Evolutionary conservation across 2,888 invertebrate species (phyloP).

Genomic region (Tetranychus truncatus): DNA sequence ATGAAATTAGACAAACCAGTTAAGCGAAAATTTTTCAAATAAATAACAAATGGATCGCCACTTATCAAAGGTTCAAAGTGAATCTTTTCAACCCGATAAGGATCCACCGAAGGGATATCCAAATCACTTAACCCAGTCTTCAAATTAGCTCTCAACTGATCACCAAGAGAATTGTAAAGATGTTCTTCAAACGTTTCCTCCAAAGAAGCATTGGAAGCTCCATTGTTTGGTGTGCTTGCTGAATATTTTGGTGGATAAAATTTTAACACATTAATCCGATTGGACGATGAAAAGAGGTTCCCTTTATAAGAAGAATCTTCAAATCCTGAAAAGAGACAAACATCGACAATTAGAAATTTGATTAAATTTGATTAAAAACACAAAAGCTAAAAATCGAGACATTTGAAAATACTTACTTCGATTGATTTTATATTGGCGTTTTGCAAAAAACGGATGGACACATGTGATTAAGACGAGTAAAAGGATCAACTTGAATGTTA

Average conservation of each 20-base stretch:
- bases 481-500: neutral
- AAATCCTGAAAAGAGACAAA: neutral
- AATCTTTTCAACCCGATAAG: slow-evolving; percentile 23
- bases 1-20: slow-evolving; percentile 24
- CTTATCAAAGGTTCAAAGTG: slow-evolving; percentile 25
- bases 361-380: neutral
- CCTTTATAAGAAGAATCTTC: slow-evolving; percentile 8
- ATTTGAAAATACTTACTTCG: neutral
- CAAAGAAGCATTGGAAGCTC: slow-evolving; percentile 6
- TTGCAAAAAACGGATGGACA: neutral
- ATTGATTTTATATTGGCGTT: neutral
- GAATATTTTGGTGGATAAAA: neutral
- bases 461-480: neutral
- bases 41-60: slow-evolving; percentile 25
- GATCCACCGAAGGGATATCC: slow-evolving; percentile 25
- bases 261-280: neutral
- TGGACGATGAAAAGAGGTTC: neutral
- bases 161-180: slow-evolving; percentile 13
- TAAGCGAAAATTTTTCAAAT: slow-evolving; percentile 23
- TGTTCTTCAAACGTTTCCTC: slow-evolving; percentile 16
- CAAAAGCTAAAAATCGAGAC: neutral
- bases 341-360: neutral
- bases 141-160: slow-evolving; percentile 11
- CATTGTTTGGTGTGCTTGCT: neutral
- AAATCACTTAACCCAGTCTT: slow-evolving; percentile 21